Base-by-base conservation (phyloP, 2,113 vertebrate species). In the Saguinus imperator region DNA sequence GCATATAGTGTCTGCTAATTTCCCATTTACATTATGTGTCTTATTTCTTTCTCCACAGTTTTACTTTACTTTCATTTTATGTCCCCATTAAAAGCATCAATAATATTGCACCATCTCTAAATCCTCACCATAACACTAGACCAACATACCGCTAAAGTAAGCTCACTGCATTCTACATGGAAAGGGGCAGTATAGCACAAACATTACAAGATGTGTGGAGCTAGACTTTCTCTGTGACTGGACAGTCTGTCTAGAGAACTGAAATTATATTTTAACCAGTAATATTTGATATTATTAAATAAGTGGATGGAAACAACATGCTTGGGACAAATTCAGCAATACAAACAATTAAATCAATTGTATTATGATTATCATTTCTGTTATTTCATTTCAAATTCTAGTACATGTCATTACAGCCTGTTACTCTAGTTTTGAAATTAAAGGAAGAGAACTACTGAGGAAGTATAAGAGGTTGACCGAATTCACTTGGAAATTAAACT, bases 401-500 rank as follows among this genome's bases (percentile, higher is more conserved):
- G 6, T 50, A 16, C 86, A 55, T 87, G 58, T 66, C 17, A 45
- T 1, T 43, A 7, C 4, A 87, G 25, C 0, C 1, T 50, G 70
- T 82, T 89, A 48, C 18, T 83, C 0, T 27, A 77, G 25, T 61
- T 91, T 50, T 66, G 6, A 23, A 83, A 73, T 83, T 83, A 77
- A 50, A 21, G 32, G 32, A 77, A 43, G 35, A 61, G 23, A 29
- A 9, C n/a, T 45, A 90, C 14, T 40, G 32, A 89, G 8, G 12
- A 32, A 17, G 20, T 35, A 1, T 85, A 64, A n/a, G 25, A 40
- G 8, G 10, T 52, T 86, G 35, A 16, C 1, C 90, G 6, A 89
- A 90, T 72, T 96, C 20, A 77, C 61, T 85, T 73, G 55, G 32
- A 91, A 72, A 72, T 87, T 81, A 52, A 77, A 55, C 5, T 66